These are phyloP conservation scores for Drepanosiphum platanoidis DNA, from an alignment of 2,888 invertebrate species.

Conservation along the genomic window DNA sequence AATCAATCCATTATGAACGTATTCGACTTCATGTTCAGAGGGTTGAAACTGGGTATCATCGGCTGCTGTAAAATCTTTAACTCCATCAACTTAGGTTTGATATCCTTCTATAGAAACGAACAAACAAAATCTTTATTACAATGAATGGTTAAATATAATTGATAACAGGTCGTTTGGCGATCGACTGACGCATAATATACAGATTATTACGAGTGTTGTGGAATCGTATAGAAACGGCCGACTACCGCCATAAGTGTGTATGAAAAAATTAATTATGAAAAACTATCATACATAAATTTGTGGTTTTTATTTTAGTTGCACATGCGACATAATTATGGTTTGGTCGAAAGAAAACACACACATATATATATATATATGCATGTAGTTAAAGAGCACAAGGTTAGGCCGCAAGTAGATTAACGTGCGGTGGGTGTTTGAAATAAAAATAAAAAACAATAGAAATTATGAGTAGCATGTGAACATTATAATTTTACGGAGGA, in stretches of 20 bases:
- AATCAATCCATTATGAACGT: neutral
- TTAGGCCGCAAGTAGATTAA: conserved; percentile 44
- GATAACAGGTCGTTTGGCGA: neutral
- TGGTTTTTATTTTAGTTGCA: conserved; percentile 11
- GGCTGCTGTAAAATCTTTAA: conserved; percentile 21
- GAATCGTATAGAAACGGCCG: neutral
- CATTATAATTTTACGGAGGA: conserved; percentile 8
- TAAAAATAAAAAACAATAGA: conserved; percentile 41
- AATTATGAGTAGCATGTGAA: conserved; percentile 46
- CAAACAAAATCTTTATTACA: neutral
- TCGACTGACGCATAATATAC: neutral
- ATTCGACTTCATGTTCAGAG: conserved; percentile 1
- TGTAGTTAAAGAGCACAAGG: conserved; percentile 55
- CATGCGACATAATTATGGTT: conserved; percentile 26
- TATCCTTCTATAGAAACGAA: neutral
- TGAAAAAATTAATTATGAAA: conserved; percentile 2
- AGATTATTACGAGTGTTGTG: neutral
- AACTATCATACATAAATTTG: neutral
- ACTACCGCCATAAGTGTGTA: neutral
- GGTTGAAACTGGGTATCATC: conserved; percentile 51
- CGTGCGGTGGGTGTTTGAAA: conserved; percentile 11
- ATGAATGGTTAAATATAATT: neutral
- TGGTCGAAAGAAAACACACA: conserved; percentile 1
- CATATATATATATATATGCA: neutral
- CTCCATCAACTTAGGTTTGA: neutral